Percentiles rank a stretch among this genome's conserved stretches.
Evolutionary conservation across 2,888 invertebrate species (phyloP).

Genomic region (Leptopilina myrica): DNA sequence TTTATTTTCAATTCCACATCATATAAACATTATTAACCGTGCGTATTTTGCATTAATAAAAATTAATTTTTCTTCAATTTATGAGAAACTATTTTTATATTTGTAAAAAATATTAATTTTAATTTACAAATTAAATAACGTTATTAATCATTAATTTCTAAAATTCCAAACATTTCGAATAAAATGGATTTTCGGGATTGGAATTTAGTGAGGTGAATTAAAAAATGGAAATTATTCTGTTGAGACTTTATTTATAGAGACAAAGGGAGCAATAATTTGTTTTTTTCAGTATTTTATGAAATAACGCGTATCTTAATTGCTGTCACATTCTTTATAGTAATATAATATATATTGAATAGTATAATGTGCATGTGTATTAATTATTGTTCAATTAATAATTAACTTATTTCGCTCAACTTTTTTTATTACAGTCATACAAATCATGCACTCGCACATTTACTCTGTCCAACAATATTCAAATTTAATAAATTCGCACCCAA

Average conservation of each 20-base stretch:
- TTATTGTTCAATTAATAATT: constrained; percentile 68
- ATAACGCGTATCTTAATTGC: constrained; percentile 71
- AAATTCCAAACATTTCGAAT: too few species aligned
- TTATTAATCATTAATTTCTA: too few species aligned
- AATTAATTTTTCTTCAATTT: too few species aligned
- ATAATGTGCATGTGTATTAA: constrained; percentile 71
- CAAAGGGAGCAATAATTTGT: constrained; percentile 65
- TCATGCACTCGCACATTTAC: constrained; percentile 59
- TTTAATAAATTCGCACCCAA: constrained; percentile 42
- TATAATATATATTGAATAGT: constrained; percentile 66
- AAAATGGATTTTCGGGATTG: neutral
- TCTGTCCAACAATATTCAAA: constrained; percentile 47
- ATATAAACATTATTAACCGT: too few species aligned
- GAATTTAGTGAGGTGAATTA: constrained; percentile 16
- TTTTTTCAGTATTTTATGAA: constrained; percentile 68
- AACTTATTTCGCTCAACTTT: constrained; percentile 61
- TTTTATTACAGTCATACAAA: constrained; percentile 52
- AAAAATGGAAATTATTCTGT: constrained; percentile 57
- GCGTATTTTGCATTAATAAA: too few species aligned
- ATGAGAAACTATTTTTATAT: too few species aligned
- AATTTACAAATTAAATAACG: too few species aligned
- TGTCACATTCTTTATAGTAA: constrained; percentile 68
- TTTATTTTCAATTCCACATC: too few species aligned
- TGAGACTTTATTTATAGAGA: constrained; percentile 68
- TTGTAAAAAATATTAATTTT: too few species aligned